Percentiles rank a stretch among this genome's conserved stretches.
These are phyloP conservation scores for Lucilia cuprina DNA, from an alignment of 1,140 invertebrate species.

Conservation along the genomic window DNA sequence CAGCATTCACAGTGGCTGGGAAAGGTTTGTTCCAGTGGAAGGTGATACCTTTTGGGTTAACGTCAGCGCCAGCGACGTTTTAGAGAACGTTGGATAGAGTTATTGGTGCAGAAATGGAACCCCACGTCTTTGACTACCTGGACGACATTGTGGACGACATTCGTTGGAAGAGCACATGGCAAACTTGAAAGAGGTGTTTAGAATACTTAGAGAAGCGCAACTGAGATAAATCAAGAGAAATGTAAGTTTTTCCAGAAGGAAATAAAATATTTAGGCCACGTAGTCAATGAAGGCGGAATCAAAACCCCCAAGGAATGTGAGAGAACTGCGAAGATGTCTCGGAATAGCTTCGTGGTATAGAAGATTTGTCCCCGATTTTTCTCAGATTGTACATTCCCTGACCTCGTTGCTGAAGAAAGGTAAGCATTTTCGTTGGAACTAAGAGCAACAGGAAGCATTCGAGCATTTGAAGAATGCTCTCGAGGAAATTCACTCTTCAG, in stretches of 20 bases:
- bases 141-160: neutral
- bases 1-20: too few relatives aligned
- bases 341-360: conserved; percentile 58
- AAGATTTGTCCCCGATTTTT: conserved; percentile 54
- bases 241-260: neutral
- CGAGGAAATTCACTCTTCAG: too few relatives aligned
- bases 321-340: conserved; percentile 45
- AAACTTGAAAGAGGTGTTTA: neutral
- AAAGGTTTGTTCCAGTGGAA: neutral
- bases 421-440: too few relatives aligned
- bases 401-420: conserved; percentile 37
- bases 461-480: too few relatives aligned
- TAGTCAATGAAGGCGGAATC: conserved; percentile 33
- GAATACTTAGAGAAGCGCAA: neutral
- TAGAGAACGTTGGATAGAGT: too few relatives aligned
- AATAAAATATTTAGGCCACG: conserved; percentile 40
- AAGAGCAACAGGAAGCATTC: too few relatives aligned
- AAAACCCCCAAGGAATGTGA: conserved; percentile 36
- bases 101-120: too few relatives aligned
- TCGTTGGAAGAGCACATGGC: neutral
- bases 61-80: too few relatives aligned
- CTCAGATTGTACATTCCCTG: conserved; percentile 49
- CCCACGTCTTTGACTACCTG: too few relatives aligned
- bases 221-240: neutral
- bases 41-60: too few relatives aligned